Conservation (phyloP, 2,888 invertebrate genomes). For the Orthosia gothica region DNA sequence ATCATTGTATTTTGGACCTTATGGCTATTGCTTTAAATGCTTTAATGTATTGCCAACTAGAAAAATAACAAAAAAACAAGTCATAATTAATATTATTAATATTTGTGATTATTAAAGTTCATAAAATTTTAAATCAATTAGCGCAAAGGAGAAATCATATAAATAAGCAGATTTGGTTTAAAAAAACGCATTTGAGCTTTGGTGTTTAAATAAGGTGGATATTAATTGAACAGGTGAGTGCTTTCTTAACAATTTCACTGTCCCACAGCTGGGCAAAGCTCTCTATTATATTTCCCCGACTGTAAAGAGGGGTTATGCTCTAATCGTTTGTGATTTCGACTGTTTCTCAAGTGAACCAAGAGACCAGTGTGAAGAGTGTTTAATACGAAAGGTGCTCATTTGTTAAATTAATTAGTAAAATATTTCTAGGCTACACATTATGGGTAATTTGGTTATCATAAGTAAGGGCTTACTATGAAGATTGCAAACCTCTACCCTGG, state of each 20-base stretch:
- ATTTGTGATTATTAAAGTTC: constrained; percentile 36
- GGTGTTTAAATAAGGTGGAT: constrained; percentile 1
- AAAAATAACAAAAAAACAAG: constrained; percentile 33
- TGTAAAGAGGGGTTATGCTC: not conserved
- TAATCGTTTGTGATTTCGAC: not conserved
- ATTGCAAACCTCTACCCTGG: not conserved
- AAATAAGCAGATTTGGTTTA: constrained; percentile 36
- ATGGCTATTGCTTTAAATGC: not conserved
- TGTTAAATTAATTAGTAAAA: not conserved
- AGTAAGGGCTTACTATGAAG: not conserved
- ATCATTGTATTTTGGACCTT: constrained; percentile 43
- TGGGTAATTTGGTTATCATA: constrained; percentile 3
- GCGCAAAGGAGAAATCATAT: constrained; percentile 42
- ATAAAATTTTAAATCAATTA: constrained; percentile 14
- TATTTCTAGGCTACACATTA: not conserved
- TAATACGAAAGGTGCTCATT: not conserved
- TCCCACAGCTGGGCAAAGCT: not conserved
- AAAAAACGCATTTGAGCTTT: constrained; percentile 37
- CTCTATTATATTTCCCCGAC: not conserved
- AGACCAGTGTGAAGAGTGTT: not conserved
- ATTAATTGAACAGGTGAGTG: constrained; percentile 33
- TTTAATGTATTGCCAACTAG: not conserved
- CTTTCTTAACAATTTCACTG: not conserved
- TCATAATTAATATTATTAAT: constrained; percentile 42
- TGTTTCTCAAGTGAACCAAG: not conserved